Conservation (phyloP, 1,140 invertebrate genomes). For the Hydropsyche tenuis region DNA sequence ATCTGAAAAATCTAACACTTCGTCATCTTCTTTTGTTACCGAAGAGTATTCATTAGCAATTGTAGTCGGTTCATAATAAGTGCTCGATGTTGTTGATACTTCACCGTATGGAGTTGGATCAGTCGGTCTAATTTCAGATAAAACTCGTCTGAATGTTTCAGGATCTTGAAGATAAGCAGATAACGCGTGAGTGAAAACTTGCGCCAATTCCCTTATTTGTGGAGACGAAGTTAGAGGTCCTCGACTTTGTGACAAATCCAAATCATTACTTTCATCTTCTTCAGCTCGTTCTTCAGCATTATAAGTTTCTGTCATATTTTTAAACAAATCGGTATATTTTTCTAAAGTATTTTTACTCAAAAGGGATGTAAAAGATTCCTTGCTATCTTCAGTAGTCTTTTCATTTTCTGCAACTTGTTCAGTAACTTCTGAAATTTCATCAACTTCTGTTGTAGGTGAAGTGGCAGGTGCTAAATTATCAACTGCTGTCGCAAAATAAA, state of each 20-base stretch:
- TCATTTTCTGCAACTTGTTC: conserved; percentile 56
- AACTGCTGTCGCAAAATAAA: conserved; percentile 76
- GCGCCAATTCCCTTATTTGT: conserved; percentile 76
- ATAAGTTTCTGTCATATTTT: conserved; percentile 55
- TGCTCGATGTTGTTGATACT: conserved; percentile 53
- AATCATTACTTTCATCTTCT: conserved; percentile 62
- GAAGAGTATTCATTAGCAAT: conserved; percentile 61
- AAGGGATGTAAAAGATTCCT: conserved; percentile 58
- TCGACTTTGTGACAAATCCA: conserved; percentile 68
- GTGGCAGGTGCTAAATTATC: conserved; percentile 61
- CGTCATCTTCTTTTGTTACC: conserved; percentile 70
- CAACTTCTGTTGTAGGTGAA: conserved; percentile 41
- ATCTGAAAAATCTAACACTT: conserved; percentile 79
- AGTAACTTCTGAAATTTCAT: conserved; percentile 44
- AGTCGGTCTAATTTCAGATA: conserved; percentile 78
- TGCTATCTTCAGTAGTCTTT: conserved; percentile 52
- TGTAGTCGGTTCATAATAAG: conserved; percentile 49
- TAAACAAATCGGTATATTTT: conserved; percentile 67
- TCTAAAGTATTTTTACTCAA: conserved; percentile 67
- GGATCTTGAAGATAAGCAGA: conserved; percentile 83
- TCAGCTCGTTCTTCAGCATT: conserved; percentile 50
- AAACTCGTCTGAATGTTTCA: conserved; percentile 74
- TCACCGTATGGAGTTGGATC: conserved; percentile 68
- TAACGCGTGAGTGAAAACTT: conserved; percentile 81
- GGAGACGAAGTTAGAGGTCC: conserved; percentile 66